Base-by-base conservation (phyloP, 2,797 vertebrate species). In the Pelodytes ibericus region DNA sequence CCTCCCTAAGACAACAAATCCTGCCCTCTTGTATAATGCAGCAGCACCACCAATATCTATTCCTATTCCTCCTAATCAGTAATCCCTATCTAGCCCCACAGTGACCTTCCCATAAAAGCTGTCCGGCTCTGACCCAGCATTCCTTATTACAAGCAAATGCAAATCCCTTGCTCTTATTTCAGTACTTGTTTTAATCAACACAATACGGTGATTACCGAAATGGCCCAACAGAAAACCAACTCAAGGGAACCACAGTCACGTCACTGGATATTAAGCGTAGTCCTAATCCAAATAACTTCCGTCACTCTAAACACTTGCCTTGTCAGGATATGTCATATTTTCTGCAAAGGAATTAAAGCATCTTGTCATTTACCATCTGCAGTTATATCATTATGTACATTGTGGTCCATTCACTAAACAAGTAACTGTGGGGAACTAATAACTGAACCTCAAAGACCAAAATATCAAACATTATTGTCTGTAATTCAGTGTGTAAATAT, bases 111-210 rank as follows among this genome's bases (percentile, higher is more conserved):
- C 10, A 24, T 44, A 22, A 57, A 65, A 44, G 49, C 61, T 29
- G 49, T 15, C 22, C 31, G 58, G 25, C 24, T 59, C 25, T 49
- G 18, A 22, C 51, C 72, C 72, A 47, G 25, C 51, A 30, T 44
- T 29, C 62, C 16, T 27, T 72, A 47, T 62, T 53, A 53, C 44
- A 27, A 22, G 13, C 49, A 74, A 18, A 65, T 4, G 20, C 26
- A 65, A 74, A 74, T 74, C 62, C 62, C 22, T 8, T 30, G 58
- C 60, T 74, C 58, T 30, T 74, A 66, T 47, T 74, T 36, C 20
- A 66, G 62, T 58, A 66, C 22, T 20, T 56, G 24, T 58, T 66
- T n/a, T 66, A 66, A 74, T 66, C 62, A 26, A 36, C 36, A 29
- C 66, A 74, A 74, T 65, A 62, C 30, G 7, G 51, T 74, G 61